Conservation (phyloP, 2,797 vertebrate genomes). For the Sebastolobus altivelis region DNA sequence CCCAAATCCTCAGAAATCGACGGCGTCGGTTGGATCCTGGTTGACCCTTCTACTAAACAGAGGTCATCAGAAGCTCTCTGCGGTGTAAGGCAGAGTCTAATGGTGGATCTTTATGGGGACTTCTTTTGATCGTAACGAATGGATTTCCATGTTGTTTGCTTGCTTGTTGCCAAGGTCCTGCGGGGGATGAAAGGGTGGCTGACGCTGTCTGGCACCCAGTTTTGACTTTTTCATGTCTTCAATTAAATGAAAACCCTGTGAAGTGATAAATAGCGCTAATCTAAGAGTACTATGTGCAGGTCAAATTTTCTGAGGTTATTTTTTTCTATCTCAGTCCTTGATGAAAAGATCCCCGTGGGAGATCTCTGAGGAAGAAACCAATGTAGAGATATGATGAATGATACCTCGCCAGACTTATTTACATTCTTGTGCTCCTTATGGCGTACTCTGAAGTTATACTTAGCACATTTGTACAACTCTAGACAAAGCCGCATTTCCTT, state of each 20-base stretch:
- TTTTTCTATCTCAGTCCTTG: conserved; percentile 17
- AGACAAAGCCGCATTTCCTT: conserved; percentile 66
- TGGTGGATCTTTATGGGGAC: conserved; percentile 29
- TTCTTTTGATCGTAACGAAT: conserved; percentile 57
- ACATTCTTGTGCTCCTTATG: conserved; percentile 47
- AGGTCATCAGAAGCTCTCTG: conserved; percentile 44
- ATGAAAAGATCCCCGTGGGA: conserved; percentile 53
- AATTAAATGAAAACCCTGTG: conserved; percentile 55
- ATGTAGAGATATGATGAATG: conserved; percentile 7
- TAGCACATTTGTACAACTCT: conserved; percentile 51
- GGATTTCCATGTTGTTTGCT: conserved; percentile 40
- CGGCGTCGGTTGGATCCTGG: conserved; percentile 24
- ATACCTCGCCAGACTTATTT: conserved; percentile 46
- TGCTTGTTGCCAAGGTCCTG: conserved; percentile 41
- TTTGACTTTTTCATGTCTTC: conserved; percentile 57
- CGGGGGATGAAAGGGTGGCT: conserved; percentile 31
- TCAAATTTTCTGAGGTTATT: conserved; percentile 24
- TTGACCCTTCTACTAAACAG: conserved; percentile 43
- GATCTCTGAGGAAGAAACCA: conserved; percentile 29
- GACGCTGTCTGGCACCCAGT: conserved; percentile 35
- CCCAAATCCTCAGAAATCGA: conserved; percentile 33
- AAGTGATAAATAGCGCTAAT: conserved; percentile 51
- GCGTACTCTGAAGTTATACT: conserved; percentile 48
- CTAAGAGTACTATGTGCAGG: conserved; percentile 36
- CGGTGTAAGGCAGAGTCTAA: conserved; percentile 25